Conservation (phyloP, 1,140 invertebrate species). For the Calephelis nemesis region DNA sequence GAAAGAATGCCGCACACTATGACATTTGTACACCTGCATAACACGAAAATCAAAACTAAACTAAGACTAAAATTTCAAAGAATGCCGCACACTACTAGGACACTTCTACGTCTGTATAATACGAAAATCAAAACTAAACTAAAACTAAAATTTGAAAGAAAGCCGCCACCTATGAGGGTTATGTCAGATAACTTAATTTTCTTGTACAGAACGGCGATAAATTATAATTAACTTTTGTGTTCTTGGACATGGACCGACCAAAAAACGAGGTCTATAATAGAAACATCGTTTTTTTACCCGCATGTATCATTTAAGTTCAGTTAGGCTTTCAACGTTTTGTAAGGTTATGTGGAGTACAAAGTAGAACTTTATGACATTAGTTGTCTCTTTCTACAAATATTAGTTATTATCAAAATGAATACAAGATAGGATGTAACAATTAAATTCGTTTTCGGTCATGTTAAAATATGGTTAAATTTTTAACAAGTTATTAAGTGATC, state of each 20-base stretch:
- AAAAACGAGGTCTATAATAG: conserved; percentile 72
- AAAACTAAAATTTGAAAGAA: conserved; percentile 58
- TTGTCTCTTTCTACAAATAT: conserved; percentile 31
- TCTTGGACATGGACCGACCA: conserved; percentile 49
- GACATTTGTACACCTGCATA: conserved; percentile 48
- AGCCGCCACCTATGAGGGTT: conserved; percentile 54
- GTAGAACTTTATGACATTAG: conserved; percentile 26
- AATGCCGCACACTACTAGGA: conserved; percentile 43
- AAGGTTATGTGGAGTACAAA: conserved; percentile 32
- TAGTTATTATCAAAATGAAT: too few species aligned
- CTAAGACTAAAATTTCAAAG: conserved; percentile 63
- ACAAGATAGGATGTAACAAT: too few species aligned
- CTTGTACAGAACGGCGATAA: conserved; percentile 61
- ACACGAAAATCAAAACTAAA: conserved; percentile 47
- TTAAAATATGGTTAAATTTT: too few species aligned
- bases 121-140: conserved; percentile 53
- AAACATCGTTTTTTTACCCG: conserved; percentile 72
- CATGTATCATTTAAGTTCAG: conserved; percentile 61
- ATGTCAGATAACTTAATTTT: conserved; percentile 71
- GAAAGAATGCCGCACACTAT: conserved; percentile 55
- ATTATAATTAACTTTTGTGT: conserved; percentile 76
- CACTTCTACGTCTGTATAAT: conserved; percentile 41
- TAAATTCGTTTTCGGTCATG: too few species aligned
- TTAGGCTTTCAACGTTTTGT: conserved; percentile 53
- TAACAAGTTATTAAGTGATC: too few species aligned